These are phyloP conservation scores for Glaucidium brasilianum DNA, from an alignment of 2,113 vertebrate genomes.

Conservation along the genomic window DNA sequence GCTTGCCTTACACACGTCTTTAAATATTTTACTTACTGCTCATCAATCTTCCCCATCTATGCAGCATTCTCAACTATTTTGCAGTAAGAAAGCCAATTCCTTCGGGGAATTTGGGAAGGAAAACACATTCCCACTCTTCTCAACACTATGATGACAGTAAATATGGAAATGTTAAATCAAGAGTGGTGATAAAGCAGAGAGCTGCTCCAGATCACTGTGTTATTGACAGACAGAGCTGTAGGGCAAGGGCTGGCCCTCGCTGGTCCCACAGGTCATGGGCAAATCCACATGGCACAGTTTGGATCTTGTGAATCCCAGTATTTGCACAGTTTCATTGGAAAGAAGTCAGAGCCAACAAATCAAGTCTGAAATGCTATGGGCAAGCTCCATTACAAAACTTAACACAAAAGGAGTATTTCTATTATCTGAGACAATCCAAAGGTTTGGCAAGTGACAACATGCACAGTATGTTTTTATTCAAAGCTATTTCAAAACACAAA, in stretches of 20 bases:
- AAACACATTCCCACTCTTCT: constrained; percentile 10
- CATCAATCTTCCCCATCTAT: constrained; percentile 8
- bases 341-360: neutral
- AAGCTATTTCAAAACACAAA: constrained; percentile 38
- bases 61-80: neutral
- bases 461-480: neutral
- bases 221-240: neutral
- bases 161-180: neutral
- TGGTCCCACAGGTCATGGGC: neutral
- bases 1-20: constrained; percentile 33
- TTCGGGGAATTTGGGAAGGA: constrained; percentile 1
- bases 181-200: neutral
- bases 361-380: neutral
- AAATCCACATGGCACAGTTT: neutral
- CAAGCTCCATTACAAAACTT: neutral
- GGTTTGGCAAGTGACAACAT: neutral
- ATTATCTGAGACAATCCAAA: neutral
- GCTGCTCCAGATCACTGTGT: neutral
- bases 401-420: neutral
- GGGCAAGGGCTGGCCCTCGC: neutral
- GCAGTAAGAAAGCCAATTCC: neutral
- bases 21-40: constrained; percentile 57
- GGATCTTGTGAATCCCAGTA: neutral
- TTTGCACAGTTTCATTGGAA: neutral
- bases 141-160: neutral